These are phyloP conservation scores for Sapajus apella DNA, from an alignment of 2,113 vertebrate species.

Conservation along the genomic window DNA sequence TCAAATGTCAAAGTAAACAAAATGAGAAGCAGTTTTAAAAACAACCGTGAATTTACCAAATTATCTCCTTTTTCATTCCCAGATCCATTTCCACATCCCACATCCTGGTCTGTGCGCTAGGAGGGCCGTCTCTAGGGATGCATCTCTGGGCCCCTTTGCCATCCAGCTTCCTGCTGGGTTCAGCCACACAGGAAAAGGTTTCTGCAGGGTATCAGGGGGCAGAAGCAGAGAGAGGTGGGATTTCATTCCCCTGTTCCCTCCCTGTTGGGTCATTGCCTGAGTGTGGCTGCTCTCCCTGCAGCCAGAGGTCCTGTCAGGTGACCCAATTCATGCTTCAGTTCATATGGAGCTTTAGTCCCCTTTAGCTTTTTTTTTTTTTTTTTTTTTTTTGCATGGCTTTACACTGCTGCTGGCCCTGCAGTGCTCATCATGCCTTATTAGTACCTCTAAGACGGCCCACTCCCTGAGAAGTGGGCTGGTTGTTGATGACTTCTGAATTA, in stretches of 20 bases:
- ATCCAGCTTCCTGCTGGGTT: background rate
- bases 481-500: background rate
- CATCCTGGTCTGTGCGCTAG: background rate
- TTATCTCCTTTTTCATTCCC: background rate
- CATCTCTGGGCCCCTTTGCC: background rate
- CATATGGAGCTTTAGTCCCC: rapidly evolving
- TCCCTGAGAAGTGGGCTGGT: background rate
- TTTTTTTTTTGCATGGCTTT: too few species aligned
- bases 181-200: background rate
- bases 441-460: background rate
- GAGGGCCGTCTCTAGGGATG: background rate
- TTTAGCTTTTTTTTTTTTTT: too few species aligned
- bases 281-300: background rate
- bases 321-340: background rate
- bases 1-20: background rate
- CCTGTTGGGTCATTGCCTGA: background rate
- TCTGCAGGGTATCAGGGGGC: background rate
- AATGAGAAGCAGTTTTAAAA: background rate
- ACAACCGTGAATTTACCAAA: background rate
- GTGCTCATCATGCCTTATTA: background rate
- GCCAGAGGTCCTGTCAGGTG: background rate
- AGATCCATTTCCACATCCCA: background rate
- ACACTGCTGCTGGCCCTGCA: background rate
- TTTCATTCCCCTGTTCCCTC: background rate
- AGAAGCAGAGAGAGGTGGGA: background rate